Evolutionary conservation across 1,140 invertebrate species (phyloP), one percentile per base, ranked within the genome.

Genomic region (Zaprionus taronus): DNA sequence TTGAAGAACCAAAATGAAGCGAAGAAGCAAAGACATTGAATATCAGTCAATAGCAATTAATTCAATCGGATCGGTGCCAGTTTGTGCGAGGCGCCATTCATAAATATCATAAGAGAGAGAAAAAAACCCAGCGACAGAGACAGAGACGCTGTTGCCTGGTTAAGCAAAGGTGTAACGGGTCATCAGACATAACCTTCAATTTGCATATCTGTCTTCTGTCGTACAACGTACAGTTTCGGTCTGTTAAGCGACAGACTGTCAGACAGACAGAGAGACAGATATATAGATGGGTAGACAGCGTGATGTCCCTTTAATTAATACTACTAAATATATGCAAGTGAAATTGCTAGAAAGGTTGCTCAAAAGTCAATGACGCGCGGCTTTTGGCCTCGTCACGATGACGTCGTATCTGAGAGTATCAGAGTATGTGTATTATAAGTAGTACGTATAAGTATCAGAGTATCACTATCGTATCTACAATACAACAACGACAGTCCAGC

Each of bases 71-170:
- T 75, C 68, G 67, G 82, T 90, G 81, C 81, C 85, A 90, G 74
- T 84, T 84, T 79, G 84, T 89, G 84, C 84, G 83, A 67, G 84
- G 81, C 69, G 84, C 75, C 74, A 80, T 83, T 78, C 79, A 89
- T 87, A 79, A 84, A 84, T 60, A 81, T 77, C 15, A 38, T 44
- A 76, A 80, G 41, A 55, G 41, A 55, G 74, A 78, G 58, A 60
- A 67, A n/a, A 74, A 14, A 41, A 14, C 36, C 7, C 31, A 26
- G 24, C 4, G 24, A 24, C 24, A 24, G 6, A 24, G 22, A 66
- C 53, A 56, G 57, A 47, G 57, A 55, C n/a, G 41, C 15, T 55
- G 44, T 53, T 63, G 53, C 17, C 56, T 53, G 55, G 20, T 51
- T 44, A n/a, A 57, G 49, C 62, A 66, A 72, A 72, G 74, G 56